Conservation (phyloP, 2,797 vertebrate species). For the Zenarchopterus dispar region DNA sequence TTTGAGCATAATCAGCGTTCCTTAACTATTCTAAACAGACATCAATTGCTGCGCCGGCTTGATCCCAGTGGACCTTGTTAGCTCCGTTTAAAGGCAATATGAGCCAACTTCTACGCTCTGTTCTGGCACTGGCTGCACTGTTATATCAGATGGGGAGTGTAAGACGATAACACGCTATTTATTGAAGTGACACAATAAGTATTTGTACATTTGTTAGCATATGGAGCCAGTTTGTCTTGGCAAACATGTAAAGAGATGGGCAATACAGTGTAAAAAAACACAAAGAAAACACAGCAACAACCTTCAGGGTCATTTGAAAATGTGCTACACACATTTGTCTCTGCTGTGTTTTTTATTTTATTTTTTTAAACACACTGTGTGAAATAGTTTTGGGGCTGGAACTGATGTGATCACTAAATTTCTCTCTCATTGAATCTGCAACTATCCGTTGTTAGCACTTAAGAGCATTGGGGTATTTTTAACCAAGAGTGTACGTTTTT, state of each 20-base stretch:
- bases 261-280: not conserved
- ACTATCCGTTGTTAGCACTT: too few species aligned
- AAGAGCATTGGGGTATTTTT: too few species aligned
- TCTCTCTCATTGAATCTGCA: too few species aligned
- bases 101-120: conserved; percentile 64
- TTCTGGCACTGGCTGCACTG: conserved; percentile 46
- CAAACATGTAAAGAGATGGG: conserved; percentile 17
- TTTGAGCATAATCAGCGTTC: conserved; percentile 64
- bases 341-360: too few species aligned
- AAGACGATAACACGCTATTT: conserved; percentile 64
- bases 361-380: too few species aligned
- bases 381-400: too few species aligned
- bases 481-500: too few species aligned
- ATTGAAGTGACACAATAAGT: conserved; percentile 56
- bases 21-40: conserved; percentile 77
- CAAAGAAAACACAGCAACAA: not conserved
- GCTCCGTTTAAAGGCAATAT: conserved; percentile 72
- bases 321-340: not conserved
- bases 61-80: conserved; percentile 79
- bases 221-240: conserved; percentile 47
- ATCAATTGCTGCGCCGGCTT: conserved; percentile 65
- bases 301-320: not conserved
- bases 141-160: conserved; percentile 52
- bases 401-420: too few species aligned
- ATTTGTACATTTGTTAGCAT: conserved; percentile 46